A percentile compares a stretch with the other conserved stretches of the same genome.
Conservation (phyloP, 92 coral and sea anemone species). For the Bergia sp. region DNA sequence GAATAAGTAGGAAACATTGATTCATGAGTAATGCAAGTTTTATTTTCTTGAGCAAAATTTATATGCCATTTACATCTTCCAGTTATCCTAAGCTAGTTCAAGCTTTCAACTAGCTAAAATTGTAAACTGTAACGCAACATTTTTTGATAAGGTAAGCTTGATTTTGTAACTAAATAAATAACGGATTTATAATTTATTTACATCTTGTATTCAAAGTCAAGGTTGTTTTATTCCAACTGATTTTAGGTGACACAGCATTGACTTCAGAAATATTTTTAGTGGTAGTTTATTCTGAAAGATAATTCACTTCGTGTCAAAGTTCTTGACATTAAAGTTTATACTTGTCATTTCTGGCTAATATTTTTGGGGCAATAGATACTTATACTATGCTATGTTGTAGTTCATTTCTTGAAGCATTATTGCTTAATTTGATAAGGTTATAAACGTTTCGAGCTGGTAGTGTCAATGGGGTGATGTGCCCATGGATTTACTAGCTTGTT, state of each 20-base stretch:
- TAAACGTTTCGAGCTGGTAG: neutral
- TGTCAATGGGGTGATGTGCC: neutral
- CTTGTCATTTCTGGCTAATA: neutral
- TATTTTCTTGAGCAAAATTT: neutral
- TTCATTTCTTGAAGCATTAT: neutral
- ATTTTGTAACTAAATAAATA: conserved; percentile 7
- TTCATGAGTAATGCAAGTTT: neutral
- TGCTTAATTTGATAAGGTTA: neutral
- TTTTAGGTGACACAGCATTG: neutral
- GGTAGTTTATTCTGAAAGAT: neutral
- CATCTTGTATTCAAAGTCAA: neutral
- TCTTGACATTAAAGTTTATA: neutral
- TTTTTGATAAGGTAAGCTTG: neutral
- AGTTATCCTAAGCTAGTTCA: neutral
- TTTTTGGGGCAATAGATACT: neutral
- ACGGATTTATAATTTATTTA: conserved; percentile 9
- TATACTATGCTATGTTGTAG: neutral
- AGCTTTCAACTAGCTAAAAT: neutral
- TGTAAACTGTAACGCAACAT: conserved; percentile 3
- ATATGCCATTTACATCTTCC: neutral
- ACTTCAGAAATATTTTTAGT: neutral
- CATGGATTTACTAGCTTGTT: neutral
- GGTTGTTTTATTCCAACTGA: neutral
- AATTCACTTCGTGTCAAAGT: neutral
- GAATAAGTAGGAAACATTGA: neutral